Evolutionary conservation across 2,113 vertebrate genomes (phyloP).

Genomic region (Arizona elegans): DNA sequence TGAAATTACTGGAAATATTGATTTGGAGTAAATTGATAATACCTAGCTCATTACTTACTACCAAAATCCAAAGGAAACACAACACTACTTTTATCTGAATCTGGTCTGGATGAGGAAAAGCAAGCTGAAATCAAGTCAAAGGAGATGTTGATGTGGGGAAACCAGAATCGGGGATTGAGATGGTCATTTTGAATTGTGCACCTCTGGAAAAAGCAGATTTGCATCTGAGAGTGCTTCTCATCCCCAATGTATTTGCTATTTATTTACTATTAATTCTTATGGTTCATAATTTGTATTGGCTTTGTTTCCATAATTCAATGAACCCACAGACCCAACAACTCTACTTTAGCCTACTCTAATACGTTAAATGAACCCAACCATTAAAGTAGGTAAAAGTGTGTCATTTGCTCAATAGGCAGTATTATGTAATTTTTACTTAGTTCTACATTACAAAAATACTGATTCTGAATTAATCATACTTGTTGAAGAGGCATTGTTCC

Average conservation of each 20-base stretch:
- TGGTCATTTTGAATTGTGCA: neutral
- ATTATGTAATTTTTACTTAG: neutral
- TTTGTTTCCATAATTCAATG: neutral
- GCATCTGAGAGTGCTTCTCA: neutral
- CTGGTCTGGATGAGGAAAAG: neutral
- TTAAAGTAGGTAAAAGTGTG: neutral
- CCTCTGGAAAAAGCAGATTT: neutral
- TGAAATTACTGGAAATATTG: neutral
- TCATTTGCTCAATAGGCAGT: neutral
- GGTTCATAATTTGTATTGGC: neutral
- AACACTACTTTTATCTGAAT: neutral
- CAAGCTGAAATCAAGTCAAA: neutral
- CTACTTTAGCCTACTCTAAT: neutral
- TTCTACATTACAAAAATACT: neutral
- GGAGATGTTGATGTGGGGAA: neutral
- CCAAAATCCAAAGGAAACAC: no score
- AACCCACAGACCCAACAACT: neutral
- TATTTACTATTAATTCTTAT: neutral
- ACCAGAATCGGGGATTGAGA: neutral
- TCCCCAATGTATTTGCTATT: neutral
- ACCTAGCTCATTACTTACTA: neutral
- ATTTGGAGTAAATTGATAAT: neutral
- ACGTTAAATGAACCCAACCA: neutral
- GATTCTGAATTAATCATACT: neutral
- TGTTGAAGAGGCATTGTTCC: neutral